Conservation (phyloP, 2,888 invertebrate species). For the Lagria hirta region DNA sequence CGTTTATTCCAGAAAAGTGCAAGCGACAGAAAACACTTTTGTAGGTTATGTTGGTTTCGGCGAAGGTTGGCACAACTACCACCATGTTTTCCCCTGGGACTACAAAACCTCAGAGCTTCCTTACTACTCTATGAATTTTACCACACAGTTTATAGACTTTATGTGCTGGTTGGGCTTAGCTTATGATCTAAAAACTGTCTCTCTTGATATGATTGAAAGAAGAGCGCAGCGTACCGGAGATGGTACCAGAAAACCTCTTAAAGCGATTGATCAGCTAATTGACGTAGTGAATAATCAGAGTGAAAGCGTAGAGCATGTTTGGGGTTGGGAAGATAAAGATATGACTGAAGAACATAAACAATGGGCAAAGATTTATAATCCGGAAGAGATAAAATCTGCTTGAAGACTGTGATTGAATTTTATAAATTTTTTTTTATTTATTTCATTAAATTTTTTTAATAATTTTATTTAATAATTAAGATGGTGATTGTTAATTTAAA, state of each 20-base stretch:
- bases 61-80: conserved; percentile 94
- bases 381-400: too few species aligned
- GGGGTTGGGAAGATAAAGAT: conserved; percentile 85
- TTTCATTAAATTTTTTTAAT: too few species aligned
- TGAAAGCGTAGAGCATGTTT: conserved; percentile 53
- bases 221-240: conserved; percentile 59
- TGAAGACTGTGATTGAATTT: too few species aligned
- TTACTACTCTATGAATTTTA: conserved; percentile 70
- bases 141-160: conserved; percentile 76
- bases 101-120: conserved; percentile 87
- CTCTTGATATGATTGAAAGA: conserved; percentile 66
- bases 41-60: conserved; percentile 76
- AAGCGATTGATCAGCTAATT: neutral
- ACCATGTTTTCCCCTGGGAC: conserved; percentile 92
- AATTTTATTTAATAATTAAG: too few species aligned
- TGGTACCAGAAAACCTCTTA: conserved; percentile 28
- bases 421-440: too few species aligned
- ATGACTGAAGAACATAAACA: conserved; percentile 72
- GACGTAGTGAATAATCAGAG: neutral
- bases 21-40: conserved; percentile 11
- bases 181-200: conserved; percentile 82
- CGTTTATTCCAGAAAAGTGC: conserved; percentile 13
- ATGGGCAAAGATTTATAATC: too few species aligned
- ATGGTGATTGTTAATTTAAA: too few species aligned
- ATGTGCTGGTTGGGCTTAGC: conserved; percentile 84